Base-by-base conservation (phyloP, 1,140 invertebrate genomes). In the Babylonia areolata region DNA sequence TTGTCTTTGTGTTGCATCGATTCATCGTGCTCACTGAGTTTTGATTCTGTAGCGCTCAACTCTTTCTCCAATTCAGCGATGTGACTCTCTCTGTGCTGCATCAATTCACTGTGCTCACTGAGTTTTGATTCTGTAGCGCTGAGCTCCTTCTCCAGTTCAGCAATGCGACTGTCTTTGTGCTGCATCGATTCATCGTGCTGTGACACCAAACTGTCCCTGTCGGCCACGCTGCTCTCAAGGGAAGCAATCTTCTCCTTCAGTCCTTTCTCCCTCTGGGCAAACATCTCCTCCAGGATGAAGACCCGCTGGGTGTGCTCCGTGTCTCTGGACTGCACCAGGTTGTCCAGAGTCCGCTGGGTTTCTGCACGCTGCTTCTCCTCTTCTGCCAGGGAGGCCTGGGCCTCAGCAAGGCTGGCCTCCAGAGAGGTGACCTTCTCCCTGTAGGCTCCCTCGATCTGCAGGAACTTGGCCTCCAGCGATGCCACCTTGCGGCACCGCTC, bases 241-340 rank as follows among this genome's bases (percentile, higher is more conserved):
- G 82, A 42, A 6, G 82, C 40, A 17, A 75, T 73, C n/a, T 12
- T 88, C 12, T 40, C n/a, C 15, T 78, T 84, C 3, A 86, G 51
- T 28, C 78, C 88, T 69, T 87, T 83, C 42, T 87, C 88, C 81
- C 87, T 88, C 73, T 87, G 79, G 23, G 80, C 85, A 78, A 87
- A 87, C 86, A 80, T 51, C 71, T 75, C 80, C 42, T 88, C 81
- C 20, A 88, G 58, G 42, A 81, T 79, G 64, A 69, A 31, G 42
- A 86, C 46, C 28, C 80, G 5, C 39, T 84, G 79, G 33, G 3
- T 80, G 28, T 88, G 79, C 64, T 88, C 87, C 64, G 73, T 69
- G 17, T 84, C 85, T 37, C 83, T 85, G 11, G 35, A n/a, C 28
- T 54, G 35, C 6, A 88, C 6, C 35, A 58, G 31, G 6, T 46